Evolutionary conservation across 2,113 vertebrate species (phyloP), one percentile per base, ranked within the genome.

Genomic region (Aptenodytes patagonicus): DNA sequence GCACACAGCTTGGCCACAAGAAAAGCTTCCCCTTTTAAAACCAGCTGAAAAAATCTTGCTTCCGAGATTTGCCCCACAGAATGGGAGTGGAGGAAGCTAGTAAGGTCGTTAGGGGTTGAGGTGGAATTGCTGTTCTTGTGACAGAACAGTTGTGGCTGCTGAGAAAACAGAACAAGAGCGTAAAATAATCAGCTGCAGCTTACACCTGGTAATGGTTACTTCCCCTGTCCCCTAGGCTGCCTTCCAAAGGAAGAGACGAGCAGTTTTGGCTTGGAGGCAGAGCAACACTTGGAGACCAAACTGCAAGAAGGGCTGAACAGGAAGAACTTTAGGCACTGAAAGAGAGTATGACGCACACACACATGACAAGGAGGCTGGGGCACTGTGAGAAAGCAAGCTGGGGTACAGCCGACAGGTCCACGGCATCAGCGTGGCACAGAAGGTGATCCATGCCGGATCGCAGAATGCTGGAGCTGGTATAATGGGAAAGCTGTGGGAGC

Each of bases 1-100:
- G 2, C 0, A 0, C 15, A 14, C 36, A 83, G 29, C 40, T 11
- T 71, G n/a, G 66, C 29, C 29, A 60, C 20, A 36, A 38, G 14
- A 54, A 52, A 73, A 81, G 12, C n/a, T 78, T 91, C 47, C 69
- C 10, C 17, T 81, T 86, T 57, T 15, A 75, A 62, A 87, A 72
- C 6, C 3, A 40, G 38, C 29, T 42, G 22, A 58, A 58, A 58
- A 70, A 72, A 44, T 36, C 46, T 21, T 36, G 14, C 54, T 95
- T 94, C 81, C 77, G 5, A 42, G 3, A 60, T 84, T 82, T 81
- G 24, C n/a, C 19, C 31, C 44, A 79, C 26, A 65, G 24, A 89
- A 68, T 6, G 2, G 29, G 29, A 70, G 36, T 9, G 26, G 36
- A 83, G 21, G 28, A 88, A 90, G n/a, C 66, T 25, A 47, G 15